phyloP scores from a whole-genome alignment of 2,797 vertebrate species.

The Scyliorhinus canicula region DNA sequence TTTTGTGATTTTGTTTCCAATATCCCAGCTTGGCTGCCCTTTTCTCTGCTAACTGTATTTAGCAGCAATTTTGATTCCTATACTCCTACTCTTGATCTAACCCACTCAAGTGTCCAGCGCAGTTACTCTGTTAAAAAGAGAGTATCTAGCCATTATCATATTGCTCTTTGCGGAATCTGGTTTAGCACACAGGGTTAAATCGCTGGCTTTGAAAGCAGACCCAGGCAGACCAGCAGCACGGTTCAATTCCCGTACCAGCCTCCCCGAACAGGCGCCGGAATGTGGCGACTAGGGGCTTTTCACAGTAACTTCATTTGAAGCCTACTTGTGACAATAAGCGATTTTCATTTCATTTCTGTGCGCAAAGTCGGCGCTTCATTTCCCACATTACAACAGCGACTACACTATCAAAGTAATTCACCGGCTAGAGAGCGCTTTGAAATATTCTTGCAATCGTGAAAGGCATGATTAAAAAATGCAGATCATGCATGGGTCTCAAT shows the following conservation, averaged over 20 bases:
- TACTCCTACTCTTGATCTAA: not conserved
- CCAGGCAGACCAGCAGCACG: too few species aligned
- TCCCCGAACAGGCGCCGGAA: too few species aligned
- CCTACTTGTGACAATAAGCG: too few species aligned
- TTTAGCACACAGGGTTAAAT: too few species aligned
- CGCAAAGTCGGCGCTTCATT: not conserved
- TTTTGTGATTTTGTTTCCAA: not conserved
- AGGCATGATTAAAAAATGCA: not conserved
- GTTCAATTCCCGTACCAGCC: too few species aligned
- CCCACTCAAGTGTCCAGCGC: not conserved
- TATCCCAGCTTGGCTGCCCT: not conserved
- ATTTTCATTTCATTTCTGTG: too few species aligned
- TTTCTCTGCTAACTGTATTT: not conserved
- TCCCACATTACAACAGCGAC: not conserved
- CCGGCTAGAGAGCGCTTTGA: not conserved
- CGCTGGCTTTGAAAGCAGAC: too few species aligned
- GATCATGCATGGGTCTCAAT: too few species aligned
- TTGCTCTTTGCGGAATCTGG: not conserved
- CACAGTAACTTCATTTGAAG: too few species aligned
- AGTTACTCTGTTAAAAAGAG: not conserved
- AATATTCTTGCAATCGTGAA: not conserved
- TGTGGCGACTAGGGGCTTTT: too few species aligned
- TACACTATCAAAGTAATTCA: not conserved
- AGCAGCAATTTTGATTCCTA: not conserved
- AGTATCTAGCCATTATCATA: not conserved